These are phyloP conservation scores for Gnatocerus cornutus DNA, from an alignment of 2,888 invertebrate genomes.

Conservation along the genomic window DNA sequence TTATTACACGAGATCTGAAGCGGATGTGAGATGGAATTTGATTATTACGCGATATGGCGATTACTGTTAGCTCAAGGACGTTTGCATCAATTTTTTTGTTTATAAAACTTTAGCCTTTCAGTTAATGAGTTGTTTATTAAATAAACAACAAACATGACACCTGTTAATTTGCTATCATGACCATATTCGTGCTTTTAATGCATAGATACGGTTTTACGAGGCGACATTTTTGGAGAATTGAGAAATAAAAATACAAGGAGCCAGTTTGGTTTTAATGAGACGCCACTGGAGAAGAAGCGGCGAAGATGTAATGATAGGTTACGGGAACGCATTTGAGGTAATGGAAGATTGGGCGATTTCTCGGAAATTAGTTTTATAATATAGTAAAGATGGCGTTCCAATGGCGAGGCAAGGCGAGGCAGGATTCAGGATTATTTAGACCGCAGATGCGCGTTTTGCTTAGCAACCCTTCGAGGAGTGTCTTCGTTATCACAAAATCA, in stretches of 20 bases:
- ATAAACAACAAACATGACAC: slow-evolving; percentile 40
- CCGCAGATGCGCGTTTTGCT: too few species aligned
- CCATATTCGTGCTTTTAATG: not conserved
- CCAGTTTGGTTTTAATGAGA: not conserved
- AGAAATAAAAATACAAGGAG: not conserved
- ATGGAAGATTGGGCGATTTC: not conserved
- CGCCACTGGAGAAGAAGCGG: slow-evolving; percentile 1
- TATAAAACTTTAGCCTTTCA: slow-evolving; percentile 30
- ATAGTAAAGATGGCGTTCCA: too few species aligned
- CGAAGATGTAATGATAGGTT: slow-evolving; percentile 2
- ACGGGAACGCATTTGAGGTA: not conserved
- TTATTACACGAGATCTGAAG: slow-evolving; percentile 21
- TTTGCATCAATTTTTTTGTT: slow-evolving; percentile 39
- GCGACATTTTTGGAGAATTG: not conserved
- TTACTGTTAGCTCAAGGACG: slow-evolving; percentile 42
- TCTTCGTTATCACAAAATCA: too few species aligned
- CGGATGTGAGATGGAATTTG: slow-evolving; percentile 46
- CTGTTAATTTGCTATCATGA: slow-evolving; percentile 37
- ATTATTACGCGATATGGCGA: slow-evolving; percentile 37
- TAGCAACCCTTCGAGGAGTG: too few species aligned
- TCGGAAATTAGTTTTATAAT: too few species aligned
- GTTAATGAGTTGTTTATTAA: slow-evolving; percentile 41
- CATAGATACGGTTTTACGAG: not conserved
- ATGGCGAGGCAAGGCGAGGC: too few species aligned
- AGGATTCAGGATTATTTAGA: too few species aligned